phyloP scores from a whole-genome alignment of 2,797 vertebrate species.

The Vultur gryphus region DNA sequence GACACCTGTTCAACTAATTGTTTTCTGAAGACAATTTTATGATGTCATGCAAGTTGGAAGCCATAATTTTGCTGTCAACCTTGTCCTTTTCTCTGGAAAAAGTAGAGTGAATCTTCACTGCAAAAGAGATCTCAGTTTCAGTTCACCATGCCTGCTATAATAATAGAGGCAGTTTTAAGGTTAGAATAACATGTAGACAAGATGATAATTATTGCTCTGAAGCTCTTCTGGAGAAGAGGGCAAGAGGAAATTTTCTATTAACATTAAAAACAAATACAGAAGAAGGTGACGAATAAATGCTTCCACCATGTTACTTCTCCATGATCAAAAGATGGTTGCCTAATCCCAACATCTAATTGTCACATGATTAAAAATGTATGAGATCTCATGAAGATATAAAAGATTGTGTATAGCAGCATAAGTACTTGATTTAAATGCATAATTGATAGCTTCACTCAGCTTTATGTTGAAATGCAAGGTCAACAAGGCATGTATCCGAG shows the following conservation, averaged over 20 bases:
- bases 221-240: not conserved
- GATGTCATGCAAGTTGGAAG: not conserved
- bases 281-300: not conserved
- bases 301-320: not conserved
- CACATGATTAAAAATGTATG: not conserved
- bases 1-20: not conserved
- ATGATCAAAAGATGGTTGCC: not conserved
- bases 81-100: not conserved
- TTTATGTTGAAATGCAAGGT: not conserved
- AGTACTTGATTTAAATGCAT: not conserved
- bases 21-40: not conserved
- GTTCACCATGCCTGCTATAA: not conserved
- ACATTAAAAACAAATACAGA: not conserved
- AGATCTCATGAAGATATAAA: not conserved
- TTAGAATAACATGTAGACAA: not conserved
- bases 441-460: not conserved
- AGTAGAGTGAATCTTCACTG: not conserved
- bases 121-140: not conserved
- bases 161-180: not conserved
- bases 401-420: not conserved
- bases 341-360: not conserved
- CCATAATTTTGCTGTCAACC: not conserved
- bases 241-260: not conserved
- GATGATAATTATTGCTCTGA: constrained; percentile 22
- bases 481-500: not conserved